Base-by-base conservation (phyloP, 2,888 invertebrate genomes). In the Craniophora ligustri region DNA sequence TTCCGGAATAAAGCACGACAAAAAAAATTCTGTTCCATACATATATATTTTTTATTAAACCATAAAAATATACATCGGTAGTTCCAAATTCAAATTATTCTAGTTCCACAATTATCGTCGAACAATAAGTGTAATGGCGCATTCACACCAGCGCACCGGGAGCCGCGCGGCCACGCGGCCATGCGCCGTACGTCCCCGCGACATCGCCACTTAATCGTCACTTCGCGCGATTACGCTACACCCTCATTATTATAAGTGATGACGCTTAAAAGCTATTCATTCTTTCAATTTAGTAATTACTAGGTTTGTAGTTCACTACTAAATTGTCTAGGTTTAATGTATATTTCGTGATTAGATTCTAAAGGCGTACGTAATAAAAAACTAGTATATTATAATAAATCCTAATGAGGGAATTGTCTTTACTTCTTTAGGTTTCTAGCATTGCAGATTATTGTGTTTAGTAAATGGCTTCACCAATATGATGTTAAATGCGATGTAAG, bases 231-330 rank as follows among this genome's bases (percentile, higher is more conserved):
- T 85, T 86, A 85, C 82, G 74, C 75, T 76, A 79, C 84, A 75
- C 89, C 86, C 91, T 92, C 91, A 92, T 92, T 91, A 92, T 75
- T 72, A 81, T 89, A 92, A 92, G 91, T 91, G 91, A 91, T 89
- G 89, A 89, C 89, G 89, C 88, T 91, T 90, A 89, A 86, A 89
- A 89, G 86, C 85, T 84, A 91, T 87, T 86, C 85, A 85, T 77
- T 84, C 89, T 86, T 91, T 91, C 92, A 91, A 92, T 91, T 91
- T 90, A 85, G 89, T 92, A 92, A 92, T 92, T 92, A 89, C 91
- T 88, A 84, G 83, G 78, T 86, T 77, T 82, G 86, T 78, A 75
- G 80, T 73, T 73, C 73, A 50, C 77, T 51, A 31, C 42, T 28
- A 49, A 71, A 58, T 70, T 73, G 74, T 69, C 54, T 47, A 51